Base-by-base conservation (phyloP, 1,140 invertebrate species). In the Trachymyrmex septentrionalis region DNA sequence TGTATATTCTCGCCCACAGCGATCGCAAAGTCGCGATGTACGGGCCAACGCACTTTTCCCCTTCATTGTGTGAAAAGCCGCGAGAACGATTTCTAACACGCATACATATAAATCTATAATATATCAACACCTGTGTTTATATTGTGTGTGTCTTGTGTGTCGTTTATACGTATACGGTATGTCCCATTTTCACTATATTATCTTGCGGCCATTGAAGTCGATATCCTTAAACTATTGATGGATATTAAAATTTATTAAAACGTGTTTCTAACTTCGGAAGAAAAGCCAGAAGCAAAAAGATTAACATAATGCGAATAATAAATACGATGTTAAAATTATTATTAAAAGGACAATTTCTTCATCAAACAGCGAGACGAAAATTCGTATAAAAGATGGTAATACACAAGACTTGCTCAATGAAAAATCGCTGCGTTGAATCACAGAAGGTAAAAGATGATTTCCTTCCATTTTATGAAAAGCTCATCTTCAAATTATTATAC, bases 51-150 rank as follows among this genome's bases (percentile, higher is more conserved):
- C 44, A 55, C 27, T 64, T 53, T 50, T 48, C 34, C 38, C 59
- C 38, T 30, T 78, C 27, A 38, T 24, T 55, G 44, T 66, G 44
- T 66, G 12, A 55, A 76, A 80, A 80, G 44, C 27, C 27, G 61
- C 61, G 76, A 50, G 44, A 66, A 80, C 63, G n/a, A 66, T 80
- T 80, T 57, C 16, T 63, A 67, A 80, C 44, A 80, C 63, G 48
- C 48, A 66, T 77, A 77, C 59, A 55, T 75, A 48, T 67, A 67
- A 80, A 80, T 80, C 48, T 80, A 55, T 67, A 80, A 34, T 30
- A 27, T 80, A 80, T 27, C 38, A 66, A 80, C 48, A 80, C 61
- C 21, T 66, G 59, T 78, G 27, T 67, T n/a, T 80, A 50, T 34
- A 30, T 77, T 27, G 30, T 75, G 55, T 75, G 19, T 69, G 24